phyloP scores from a whole-genome alignment of 2,888 invertebrate genomes.

The Sphaerolaimus hirsutus region DNA sequence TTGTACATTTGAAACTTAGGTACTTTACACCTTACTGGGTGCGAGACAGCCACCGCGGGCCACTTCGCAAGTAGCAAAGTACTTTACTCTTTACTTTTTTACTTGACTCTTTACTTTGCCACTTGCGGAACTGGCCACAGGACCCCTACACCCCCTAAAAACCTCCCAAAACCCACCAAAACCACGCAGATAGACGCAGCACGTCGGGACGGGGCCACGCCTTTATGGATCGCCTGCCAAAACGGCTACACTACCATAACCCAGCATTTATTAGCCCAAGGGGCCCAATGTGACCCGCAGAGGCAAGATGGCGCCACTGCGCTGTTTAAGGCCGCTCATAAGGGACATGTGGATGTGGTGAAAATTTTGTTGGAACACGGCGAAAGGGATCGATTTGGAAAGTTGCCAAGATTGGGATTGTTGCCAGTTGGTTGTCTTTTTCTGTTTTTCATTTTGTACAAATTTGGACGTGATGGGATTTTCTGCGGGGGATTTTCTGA shows the following conservation, averaged over 20 bases:
- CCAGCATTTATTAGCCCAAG: slow-evolving; percentile 46
- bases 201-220: slow-evolving; percentile 35
- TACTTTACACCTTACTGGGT: too few species aligned
- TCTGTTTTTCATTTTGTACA: too few species aligned
- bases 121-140: too few species aligned
- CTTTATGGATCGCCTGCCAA: slow-evolving; percentile 79
- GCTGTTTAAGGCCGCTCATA: slow-evolving; percentile 73
- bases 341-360: slow-evolving; percentile 65
- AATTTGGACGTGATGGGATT: too few species aligned
- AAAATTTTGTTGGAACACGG: slow-evolving; percentile 44
- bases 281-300: slow-evolving; percentile 39
- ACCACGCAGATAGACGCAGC: too few species aligned
- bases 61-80: too few species aligned
- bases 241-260: slow-evolving; percentile 68
- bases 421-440: slow-evolving; percentile 8
- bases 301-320: slow-evolving; percentile 73
- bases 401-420: slow-evolving; percentile 3
- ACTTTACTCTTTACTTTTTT: too few species aligned
- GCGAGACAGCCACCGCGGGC: too few species aligned
- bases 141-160: background rate
- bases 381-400: slow-evolving; percentile 4
- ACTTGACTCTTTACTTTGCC: too few species aligned
- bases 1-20: too few species aligned
- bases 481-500: too few species aligned
- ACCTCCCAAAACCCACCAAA: too few species aligned